phyloP scores from a whole-genome alignment of 2,113 vertebrate genomes.

The Deroptyus accipitrinus region DNA sequence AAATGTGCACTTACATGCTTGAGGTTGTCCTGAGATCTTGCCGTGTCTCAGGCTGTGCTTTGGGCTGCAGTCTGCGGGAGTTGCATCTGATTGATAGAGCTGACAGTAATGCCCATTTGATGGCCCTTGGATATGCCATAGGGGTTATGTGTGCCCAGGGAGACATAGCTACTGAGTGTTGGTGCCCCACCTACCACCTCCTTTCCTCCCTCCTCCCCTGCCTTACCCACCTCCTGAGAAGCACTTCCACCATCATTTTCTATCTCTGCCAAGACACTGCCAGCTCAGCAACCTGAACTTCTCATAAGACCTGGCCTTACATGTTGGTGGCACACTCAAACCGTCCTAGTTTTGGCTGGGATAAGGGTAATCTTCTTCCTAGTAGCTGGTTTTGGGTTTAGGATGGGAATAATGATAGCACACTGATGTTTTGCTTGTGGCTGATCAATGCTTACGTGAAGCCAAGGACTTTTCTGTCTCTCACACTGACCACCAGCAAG shows the following conservation, averaged over 20 bases:
- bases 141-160: not conserved
- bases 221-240: not conserved
- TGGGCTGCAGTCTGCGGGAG: not conserved
- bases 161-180: not conserved
- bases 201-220: not conserved
- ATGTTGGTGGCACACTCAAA: not conserved
- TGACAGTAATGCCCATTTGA: not conserved
- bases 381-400: not conserved
- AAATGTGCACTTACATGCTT: not conserved
- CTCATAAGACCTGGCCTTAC: not conserved
- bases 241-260: not conserved
- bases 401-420: too few relatives aligned
- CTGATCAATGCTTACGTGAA: not conserved
- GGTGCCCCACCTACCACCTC: not conserved
- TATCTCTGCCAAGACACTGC: not conserved
- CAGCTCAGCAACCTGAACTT: not conserved
- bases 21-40: not conserved
- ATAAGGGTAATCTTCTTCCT: not conserved
- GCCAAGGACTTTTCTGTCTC: not conserved
- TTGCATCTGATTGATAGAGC: not conserved
- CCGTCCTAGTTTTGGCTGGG: not conserved
- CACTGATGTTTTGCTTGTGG: not conserved
- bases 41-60: not conserved
- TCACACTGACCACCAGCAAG: not conserved
- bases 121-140: not conserved